Evolutionary conservation across 2,113 vertebrate species (phyloP).

Genomic region (Dicaeum eximium): DNA sequence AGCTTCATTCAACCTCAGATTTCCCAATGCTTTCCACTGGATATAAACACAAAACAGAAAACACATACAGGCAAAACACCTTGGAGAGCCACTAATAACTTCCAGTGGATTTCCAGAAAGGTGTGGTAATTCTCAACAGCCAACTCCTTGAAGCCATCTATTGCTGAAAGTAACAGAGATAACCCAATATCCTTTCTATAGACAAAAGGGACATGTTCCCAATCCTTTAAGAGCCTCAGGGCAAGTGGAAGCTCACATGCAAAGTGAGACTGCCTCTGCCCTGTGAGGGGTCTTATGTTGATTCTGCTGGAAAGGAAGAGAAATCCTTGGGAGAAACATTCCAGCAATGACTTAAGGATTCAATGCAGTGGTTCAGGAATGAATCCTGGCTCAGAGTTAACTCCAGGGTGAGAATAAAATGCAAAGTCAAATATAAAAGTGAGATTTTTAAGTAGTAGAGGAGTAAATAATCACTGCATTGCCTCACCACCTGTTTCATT

Average conservation of each 20-base stretch:
- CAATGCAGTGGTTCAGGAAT: background rate
- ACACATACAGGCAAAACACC: fast-evolving
- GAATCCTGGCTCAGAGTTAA: background rate
- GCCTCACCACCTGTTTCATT: background rate
- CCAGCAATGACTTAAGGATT: background rate
- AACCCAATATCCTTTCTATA: background rate
- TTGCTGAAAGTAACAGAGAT: background rate
- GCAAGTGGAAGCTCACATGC: background rate
- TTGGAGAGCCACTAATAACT: background rate
- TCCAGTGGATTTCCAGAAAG: background rate
- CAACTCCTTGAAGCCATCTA: background rate
- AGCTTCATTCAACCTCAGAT: background rate
- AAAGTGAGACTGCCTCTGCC: background rate
- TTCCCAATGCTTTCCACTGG: background rate
- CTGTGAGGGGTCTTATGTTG: background rate
- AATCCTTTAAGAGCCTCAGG: background rate
- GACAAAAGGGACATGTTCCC: background rate
- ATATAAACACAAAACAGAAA: background rate
- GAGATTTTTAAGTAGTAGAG: background rate
- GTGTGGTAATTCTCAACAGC: background rate
- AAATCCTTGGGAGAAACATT: background rate
- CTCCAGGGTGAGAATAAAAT: background rate
- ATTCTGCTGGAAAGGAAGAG: background rate
- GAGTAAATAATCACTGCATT: background rate
- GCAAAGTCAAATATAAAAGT: background rate